These are phyloP conservation scores for Erpornis zantholeuca DNA, from an alignment of 2,113 vertebrate genomes.

Conservation along the genomic window DNA sequence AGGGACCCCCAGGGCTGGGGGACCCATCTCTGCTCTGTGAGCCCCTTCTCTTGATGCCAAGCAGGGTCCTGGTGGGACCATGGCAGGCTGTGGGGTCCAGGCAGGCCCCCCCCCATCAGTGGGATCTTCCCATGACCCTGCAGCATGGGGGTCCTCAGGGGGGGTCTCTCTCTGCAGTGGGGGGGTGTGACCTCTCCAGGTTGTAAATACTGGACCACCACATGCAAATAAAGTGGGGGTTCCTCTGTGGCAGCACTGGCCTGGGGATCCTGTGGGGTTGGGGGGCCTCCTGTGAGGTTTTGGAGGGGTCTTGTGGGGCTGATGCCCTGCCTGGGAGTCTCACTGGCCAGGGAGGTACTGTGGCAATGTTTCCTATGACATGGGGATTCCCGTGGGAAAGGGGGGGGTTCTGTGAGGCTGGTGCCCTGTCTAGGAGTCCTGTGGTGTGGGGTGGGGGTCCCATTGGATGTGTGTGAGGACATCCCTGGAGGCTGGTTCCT, in stretches of 20 bases:
- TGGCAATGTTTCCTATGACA: not conserved
- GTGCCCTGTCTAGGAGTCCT: not conserved
- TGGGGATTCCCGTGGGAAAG: not conserved
- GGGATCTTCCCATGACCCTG: not conserved
- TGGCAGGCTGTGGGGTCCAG: not conserved
- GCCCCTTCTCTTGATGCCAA: not conserved
- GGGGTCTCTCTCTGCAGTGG: not conserved
- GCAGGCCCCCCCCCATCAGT: accelerated
- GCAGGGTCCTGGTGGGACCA: not conserved
- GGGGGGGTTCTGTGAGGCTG: too few relatives aligned
- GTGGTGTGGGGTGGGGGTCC: not conserved
- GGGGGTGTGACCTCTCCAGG: accelerated
- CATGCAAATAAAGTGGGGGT: not conserved
- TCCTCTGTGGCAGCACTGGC: not conserved
- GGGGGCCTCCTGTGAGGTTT: not conserved
- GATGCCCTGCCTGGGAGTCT: not conserved
- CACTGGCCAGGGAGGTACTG: not conserved
- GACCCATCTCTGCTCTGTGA: accelerated
- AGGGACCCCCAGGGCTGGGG: not conserved
- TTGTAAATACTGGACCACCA: not conserved
- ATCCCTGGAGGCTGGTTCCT: not conserved
- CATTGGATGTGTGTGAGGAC: not conserved
- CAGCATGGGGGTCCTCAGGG: accelerated
- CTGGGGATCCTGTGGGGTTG: not conserved
- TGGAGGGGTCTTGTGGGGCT: not conserved